phyloP scores from a whole-genome alignment of 1,140 invertebrate species.

The Meloidogyne chitwoodi region DNA sequence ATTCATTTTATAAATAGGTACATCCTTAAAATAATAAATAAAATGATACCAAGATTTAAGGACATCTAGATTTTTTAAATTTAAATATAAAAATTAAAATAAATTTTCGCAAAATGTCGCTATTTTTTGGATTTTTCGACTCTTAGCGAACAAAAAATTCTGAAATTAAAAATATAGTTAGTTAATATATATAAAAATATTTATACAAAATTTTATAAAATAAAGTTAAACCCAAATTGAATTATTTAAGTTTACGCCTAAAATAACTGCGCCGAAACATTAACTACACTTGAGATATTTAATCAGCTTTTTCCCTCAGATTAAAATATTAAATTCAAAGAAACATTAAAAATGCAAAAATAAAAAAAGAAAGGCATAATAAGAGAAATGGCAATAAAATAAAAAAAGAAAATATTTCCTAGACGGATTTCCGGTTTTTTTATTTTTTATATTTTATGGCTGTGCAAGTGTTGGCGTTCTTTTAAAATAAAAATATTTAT shows the following conservation, averaged over 20 bases:
- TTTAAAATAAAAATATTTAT: no score
- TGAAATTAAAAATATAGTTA: background rate
- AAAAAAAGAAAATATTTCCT: background rate
- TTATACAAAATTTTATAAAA: background rate
- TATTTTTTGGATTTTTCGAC: background rate
- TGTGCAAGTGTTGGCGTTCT: background rate
- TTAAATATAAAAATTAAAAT: no score
- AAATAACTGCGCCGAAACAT: background rate
- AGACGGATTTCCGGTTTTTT: background rate
- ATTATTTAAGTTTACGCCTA: background rate
- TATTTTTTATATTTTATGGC: background rate
- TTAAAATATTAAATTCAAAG: background rate
- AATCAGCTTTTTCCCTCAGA: background rate
- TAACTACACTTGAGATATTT: background rate
- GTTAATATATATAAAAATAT: background rate
- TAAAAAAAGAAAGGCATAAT: background rate
- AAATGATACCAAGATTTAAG: no score
- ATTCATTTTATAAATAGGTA: no score
- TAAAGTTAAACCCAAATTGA: background rate
- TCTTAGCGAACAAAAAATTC: background rate
- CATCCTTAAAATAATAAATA: no score
- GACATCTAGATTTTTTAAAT: no score
- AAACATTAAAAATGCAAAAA: background rate
- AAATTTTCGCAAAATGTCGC: background rate
- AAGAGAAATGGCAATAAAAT: background rate